Conservation (phyloP, 2,888 invertebrate species). For the Machimus rusticus region DNA sequence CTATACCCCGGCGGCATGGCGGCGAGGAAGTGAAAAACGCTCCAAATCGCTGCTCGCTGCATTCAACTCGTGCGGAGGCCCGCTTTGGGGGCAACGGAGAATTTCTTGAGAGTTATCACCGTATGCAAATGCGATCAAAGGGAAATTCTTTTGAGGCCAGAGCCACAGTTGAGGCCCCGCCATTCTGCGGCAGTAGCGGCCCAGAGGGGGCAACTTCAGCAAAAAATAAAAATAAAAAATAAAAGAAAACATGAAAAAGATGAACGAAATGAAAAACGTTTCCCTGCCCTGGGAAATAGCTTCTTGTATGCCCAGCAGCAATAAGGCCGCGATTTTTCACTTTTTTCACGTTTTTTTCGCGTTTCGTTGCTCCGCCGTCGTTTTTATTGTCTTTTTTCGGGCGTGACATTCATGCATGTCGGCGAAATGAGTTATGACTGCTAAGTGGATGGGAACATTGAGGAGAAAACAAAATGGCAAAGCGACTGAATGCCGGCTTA, state of each 20-base stretch:
- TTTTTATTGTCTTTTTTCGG: background rate
- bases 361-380: background rate
- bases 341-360: background rate
- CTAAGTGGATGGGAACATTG: slow-evolving; percentile 32
- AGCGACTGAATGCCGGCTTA: slow-evolving; percentile 4
- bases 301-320: background rate
- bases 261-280: background rate
- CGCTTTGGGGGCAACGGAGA: background rate
- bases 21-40: background rate
- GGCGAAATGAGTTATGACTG: slow-evolving; percentile 34
- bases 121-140: slow-evolving; percentile 17
- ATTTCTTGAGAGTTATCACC: slow-evolving; percentile 8
- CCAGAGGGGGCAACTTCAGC: background rate
- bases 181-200: background rate
- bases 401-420: slow-evolving; percentile 27
- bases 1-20: background rate
- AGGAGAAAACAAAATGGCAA: slow-evolving; percentile 20
- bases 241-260: background rate
- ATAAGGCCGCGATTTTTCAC: background rate
- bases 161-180: background rate
- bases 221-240: background rate
- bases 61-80: background rate
- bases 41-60: background rate
- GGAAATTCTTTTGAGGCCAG: slow-evolving; percentile 4
- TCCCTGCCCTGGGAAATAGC: slow-evolving; percentile 21